Conservation (phyloP, 2,113 vertebrate species). For the Scytalopus superciliaris region DNA sequence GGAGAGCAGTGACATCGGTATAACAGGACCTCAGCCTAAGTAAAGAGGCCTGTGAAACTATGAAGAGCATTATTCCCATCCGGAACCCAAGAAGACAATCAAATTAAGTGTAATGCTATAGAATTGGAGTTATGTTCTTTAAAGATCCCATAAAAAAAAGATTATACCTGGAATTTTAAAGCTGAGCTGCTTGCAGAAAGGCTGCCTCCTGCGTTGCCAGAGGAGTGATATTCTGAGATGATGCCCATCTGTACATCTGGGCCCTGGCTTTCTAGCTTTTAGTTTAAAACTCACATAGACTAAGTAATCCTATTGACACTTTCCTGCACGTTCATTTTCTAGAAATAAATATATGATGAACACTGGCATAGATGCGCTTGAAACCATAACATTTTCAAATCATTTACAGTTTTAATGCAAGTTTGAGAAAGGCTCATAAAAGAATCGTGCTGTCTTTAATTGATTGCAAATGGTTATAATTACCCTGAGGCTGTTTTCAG, state of each 20-base stretch:
- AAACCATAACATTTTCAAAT: slow-evolving; percentile 38
- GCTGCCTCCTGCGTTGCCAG: background rate
- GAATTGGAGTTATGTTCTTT: background rate
- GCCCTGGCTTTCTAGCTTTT: background rate
- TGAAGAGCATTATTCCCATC: background rate
- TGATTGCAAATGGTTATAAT: slow-evolving; percentile 71
- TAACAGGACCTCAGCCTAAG: background rate
- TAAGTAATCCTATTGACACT: background rate
- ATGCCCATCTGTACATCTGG: background rate
- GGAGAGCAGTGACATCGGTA: background rate
- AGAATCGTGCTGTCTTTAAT: slow-evolving; percentile 67
- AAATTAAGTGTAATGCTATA: background rate
- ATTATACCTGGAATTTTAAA: background rate
- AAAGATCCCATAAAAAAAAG: background rate
- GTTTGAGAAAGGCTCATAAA: slow-evolving; percentile 65
- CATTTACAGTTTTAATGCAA: slow-evolving; percentile 15
- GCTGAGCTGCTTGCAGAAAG: background rate
- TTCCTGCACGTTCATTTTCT: background rate
- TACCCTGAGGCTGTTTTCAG: slow-evolving; percentile 64
- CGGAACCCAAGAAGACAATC: background rate
- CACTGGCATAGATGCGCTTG: background rate
- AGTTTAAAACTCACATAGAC: background rate
- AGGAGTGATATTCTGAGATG: background rate
- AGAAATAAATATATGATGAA: background rate
- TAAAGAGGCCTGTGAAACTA: background rate